phyloP scores from a whole-genome alignment of 2,888 invertebrate species.

The Pyrrhosoma nymphula region DNA sequence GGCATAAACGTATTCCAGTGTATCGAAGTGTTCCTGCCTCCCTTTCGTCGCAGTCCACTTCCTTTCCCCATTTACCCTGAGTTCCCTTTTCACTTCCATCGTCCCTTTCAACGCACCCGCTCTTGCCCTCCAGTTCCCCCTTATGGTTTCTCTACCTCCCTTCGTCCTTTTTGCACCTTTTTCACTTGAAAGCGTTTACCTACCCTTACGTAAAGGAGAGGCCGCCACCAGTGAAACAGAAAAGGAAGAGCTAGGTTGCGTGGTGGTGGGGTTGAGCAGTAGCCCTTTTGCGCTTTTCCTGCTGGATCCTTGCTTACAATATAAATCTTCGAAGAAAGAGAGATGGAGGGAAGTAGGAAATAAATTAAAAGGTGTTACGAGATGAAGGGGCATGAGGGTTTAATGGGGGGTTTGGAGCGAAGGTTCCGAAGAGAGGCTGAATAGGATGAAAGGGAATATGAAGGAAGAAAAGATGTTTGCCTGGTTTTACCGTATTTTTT shows the following conservation, averaged over 20 bases:
- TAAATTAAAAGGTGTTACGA: background rate
- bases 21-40: background rate
- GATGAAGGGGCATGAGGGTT: background rate
- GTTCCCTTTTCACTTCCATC: background rate
- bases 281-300: background rate
- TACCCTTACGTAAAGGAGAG: background rate
- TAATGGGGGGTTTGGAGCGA: too few relatives aligned
- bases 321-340: background rate
- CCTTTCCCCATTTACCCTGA: background rate
- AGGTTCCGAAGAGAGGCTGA: too few relatives aligned
- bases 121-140: background rate
- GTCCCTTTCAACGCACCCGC: background rate
- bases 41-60: background rate
- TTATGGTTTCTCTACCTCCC: background rate
- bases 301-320: background rate
- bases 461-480: too few relatives aligned
- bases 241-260: background rate
- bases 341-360: background rate
- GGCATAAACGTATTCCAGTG: background rate
- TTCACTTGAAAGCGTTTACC: background rate
- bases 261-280: background rate
- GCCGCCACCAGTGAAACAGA: background rate
- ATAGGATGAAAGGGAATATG: too few relatives aligned
- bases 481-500: too few relatives aligned
- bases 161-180: background rate